Evolutionary conservation across 2,113 vertebrate species (phyloP).

Genomic region (Saguinus midas): DNA sequence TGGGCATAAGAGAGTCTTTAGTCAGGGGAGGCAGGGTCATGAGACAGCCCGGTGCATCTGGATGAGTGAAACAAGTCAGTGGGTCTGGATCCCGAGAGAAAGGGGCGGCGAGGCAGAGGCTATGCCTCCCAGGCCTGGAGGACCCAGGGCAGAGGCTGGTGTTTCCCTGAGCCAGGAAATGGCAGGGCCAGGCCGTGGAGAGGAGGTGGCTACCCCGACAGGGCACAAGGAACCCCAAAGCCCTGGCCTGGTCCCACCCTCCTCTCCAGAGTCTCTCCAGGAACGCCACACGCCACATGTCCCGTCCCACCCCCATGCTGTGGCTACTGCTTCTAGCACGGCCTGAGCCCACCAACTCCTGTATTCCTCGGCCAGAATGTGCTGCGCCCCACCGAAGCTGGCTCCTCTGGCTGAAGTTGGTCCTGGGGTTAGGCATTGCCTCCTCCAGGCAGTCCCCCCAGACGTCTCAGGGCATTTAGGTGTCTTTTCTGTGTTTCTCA

Average conservation of each 20-base stretch:
- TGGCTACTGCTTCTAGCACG: neutral
- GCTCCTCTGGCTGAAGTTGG: neutral
- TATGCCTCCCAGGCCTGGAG: no score
- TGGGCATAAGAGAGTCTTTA: neutral
- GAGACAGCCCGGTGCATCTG: neutral
- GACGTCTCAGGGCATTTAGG: neutral
- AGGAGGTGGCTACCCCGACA: neutral
- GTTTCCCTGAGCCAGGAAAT: neutral
- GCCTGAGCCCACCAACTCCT: neutral
- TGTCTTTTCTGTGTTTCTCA: neutral
- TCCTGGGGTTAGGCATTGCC: neutral
- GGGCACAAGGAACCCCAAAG: neutral
- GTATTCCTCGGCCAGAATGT: neutral
- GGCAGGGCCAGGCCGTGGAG: no score
- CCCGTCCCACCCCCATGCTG: neutral
- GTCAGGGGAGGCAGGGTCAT: neutral
- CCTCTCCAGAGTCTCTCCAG: neutral
- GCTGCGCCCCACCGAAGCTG: neutral
- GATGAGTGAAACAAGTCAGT: neutral
- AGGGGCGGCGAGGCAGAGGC: neutral
- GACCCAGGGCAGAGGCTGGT: neutral
- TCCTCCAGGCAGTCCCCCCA: neutral
- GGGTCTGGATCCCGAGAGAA: neutral
- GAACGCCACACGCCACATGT: fast-evolving
- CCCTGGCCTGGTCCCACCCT: neutral